These are phyloP conservation scores for Scatophagus argus DNA, from an alignment of 2,113 vertebrate genomes.

Conservation along the genomic window DNA sequence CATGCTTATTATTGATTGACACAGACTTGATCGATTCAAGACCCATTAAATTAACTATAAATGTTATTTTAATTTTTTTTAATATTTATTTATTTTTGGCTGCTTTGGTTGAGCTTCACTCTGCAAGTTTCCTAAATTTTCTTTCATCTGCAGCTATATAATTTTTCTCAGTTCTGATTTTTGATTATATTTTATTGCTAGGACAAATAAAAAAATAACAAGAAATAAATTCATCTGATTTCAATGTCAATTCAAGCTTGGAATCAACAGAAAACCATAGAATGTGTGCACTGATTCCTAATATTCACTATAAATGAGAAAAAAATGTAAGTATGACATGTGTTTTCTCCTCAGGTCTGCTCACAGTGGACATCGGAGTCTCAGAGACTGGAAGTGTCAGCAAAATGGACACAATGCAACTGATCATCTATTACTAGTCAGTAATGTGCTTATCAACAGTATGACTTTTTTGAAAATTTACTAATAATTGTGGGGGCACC, in stretches of 20 bases:
- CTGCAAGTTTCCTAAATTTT: not conserved
- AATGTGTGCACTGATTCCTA: not conserved
- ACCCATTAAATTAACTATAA: not conserved
- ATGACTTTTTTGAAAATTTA: not conserved
- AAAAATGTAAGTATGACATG: not conserved
- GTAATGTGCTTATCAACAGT: slow-evolving; percentile 50
- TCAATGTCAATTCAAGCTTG: no score
- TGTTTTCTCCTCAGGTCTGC: slow-evolving; percentile 82
- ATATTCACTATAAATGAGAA: not conserved
- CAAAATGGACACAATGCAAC: slow-evolving; percentile 90
- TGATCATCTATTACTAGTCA: slow-evolving; percentile 91
- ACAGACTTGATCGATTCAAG: no score
- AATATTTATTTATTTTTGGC: no score
- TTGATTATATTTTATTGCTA: no score
- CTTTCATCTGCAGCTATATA: not conserved
- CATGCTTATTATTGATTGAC: no score
- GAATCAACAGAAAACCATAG: no score
- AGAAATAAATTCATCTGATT: no score
- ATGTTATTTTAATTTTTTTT: no score
- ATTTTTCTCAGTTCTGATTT: no score
- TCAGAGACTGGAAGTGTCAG: slow-evolving; percentile 90
- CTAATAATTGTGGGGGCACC: no score
- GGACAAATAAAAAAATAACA: no score
- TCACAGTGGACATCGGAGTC: slow-evolving; percentile 86
- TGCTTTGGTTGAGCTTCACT: not conserved